Evolutionary conservation across 2,888 invertebrate species (phyloP).

Genomic region (Tupiocoris notatus): DNA sequence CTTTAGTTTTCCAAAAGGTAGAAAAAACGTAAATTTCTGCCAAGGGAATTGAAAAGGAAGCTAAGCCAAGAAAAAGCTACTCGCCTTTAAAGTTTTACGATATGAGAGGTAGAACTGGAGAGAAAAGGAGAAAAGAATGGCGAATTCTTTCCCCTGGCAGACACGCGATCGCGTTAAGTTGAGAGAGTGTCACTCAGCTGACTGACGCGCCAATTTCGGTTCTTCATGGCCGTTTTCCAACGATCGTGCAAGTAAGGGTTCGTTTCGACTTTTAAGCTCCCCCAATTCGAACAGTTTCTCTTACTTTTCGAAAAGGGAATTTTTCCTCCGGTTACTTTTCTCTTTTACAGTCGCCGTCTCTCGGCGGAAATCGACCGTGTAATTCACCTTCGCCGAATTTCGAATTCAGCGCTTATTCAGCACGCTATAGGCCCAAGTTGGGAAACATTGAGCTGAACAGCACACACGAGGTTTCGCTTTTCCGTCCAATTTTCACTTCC

Average conservation of each 20-base stretch:
- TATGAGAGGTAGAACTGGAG: neutral
- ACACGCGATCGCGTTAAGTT: constrained; percentile 34
- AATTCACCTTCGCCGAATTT: neutral
- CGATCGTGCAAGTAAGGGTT: neutral
- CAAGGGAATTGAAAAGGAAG: no score
- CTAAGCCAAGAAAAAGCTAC: no score
- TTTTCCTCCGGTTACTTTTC: neutral
- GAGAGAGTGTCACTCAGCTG: constrained; percentile 28
- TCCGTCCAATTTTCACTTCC: no score
- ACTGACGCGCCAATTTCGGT: constrained; percentile 32
- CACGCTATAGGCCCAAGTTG: no score
- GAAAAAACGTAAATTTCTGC: no score
- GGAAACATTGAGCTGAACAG: no score
- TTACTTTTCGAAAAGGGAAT: neutral
- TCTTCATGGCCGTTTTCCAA: neutral
- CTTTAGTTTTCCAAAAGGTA: no score
- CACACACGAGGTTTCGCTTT: no score
- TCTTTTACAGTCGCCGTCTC: neutral
- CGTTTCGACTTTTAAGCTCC: neutral
- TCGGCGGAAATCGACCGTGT: neutral
- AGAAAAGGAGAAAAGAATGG: neutral
- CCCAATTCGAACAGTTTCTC: no score
- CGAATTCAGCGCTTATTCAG: no score
- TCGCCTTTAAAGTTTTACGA: neutral
- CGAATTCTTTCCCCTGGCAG: neutral